These are phyloP conservation scores for Lethrus apterus DNA, from an alignment of 1,140 invertebrate genomes.

Conservation along the genomic window DNA sequence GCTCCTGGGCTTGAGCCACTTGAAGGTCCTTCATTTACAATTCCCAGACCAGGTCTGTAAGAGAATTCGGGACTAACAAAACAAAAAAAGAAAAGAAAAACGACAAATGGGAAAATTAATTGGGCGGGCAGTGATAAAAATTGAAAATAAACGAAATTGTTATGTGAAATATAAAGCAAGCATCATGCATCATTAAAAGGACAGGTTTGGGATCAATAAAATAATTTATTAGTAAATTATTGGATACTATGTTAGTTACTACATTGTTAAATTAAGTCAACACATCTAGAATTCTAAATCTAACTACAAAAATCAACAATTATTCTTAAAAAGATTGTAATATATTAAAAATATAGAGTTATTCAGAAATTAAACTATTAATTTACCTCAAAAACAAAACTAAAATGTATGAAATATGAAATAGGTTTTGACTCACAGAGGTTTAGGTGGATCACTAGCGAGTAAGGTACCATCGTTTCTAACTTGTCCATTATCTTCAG, in stretches of 20 bases:
- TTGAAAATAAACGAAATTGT: constrained; percentile 2
- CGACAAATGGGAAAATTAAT: constrained; percentile 5
- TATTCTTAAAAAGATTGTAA: no score
- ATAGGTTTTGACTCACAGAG: constrained; percentile 78
- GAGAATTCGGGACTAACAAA: constrained; percentile 72
- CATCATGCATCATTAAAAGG: no score
- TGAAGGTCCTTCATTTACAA: constrained; percentile 44
- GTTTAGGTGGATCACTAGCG: constrained; percentile 92
- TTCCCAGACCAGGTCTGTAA: constrained; percentile 69
- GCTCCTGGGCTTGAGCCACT: constrained; percentile 42
- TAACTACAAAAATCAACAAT: no score
- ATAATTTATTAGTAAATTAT: no score
- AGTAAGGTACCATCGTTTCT: constrained; percentile 89
- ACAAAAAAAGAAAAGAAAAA: constrained; percentile 39
- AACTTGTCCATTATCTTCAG: constrained; percentile 56
- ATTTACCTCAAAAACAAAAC: no score
- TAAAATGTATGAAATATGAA: not conserved
- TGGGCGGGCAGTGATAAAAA: not conserved
- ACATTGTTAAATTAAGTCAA: no score
- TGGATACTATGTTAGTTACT: no score
- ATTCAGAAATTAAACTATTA: no score
- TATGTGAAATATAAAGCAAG: constrained; percentile 10
- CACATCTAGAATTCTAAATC: no score
- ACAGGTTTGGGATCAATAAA: not conserved
- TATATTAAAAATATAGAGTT: no score